These are phyloP conservation scores for Pantherophis guttatus DNA, from an alignment of 2,113 vertebrate species.

Conservation along the genomic window DNA sequence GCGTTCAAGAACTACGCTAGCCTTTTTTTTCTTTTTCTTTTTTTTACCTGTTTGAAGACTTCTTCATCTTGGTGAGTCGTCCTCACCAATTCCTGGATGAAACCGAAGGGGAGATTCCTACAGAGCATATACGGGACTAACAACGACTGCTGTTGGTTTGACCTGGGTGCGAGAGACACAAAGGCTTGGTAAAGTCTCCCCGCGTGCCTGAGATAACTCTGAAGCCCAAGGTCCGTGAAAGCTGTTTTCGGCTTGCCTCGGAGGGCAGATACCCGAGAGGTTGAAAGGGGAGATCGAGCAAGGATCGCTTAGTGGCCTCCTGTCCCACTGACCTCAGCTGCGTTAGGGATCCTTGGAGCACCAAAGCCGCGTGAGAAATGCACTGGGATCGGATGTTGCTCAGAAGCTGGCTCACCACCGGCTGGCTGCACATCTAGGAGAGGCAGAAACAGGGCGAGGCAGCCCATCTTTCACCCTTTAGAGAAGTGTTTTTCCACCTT, in stretches of 20 bases:
- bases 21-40: not conserved
- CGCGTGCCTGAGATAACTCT: not conserved
- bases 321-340: slow-evolving; percentile 83
- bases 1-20: rapidly evolving
- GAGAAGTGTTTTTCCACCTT: not conserved
- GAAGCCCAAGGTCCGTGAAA: not conserved
- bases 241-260: not conserved
- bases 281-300: not conserved
- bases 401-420: slow-evolving; percentile 94
- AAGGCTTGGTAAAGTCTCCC: not conserved
- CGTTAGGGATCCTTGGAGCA: slow-evolving; percentile 91
- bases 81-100: slow-evolving; percentile 94
- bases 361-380: slow-evolving; percentile 93
- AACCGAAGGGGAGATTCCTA: slow-evolving; percentile 95
- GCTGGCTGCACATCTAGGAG: slow-evolving; percentile 94
- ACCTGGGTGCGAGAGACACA: slow-evolving; percentile 67
- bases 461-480: not conserved
- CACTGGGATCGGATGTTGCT: slow-evolving; percentile 99
- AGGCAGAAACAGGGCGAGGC: not conserved
- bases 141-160: slow-evolving; percentile 87
- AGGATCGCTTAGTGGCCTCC: not conserved
- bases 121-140: slow-evolving; percentile 98
- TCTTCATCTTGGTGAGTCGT: slow-evolving; percentile 96
- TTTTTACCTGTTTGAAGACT: slow-evolving; percentile 89
- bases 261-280: not conserved